A percentile compares a stretch with the other conserved stretches of the same genome.
These are phyloP conservation scores for Patella depressa DNA, from an alignment of 2,888 invertebrate species.

Conservation along the genomic window DNA sequence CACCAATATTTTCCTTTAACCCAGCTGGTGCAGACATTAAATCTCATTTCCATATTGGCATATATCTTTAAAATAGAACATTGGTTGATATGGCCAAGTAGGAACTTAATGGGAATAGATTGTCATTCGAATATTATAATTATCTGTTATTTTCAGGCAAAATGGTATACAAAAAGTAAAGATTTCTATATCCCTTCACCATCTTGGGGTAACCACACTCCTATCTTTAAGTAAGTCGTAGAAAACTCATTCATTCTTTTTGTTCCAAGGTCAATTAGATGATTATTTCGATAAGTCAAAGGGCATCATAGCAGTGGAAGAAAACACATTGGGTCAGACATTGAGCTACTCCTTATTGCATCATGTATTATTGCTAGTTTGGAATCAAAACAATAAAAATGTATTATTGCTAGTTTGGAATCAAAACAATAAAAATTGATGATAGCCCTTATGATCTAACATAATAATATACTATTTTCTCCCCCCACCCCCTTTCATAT, in stretches of 20 bases:
- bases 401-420: not conserved
- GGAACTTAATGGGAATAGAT: not conserved
- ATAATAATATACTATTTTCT: not conserved
- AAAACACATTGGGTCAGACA: too few species aligned
- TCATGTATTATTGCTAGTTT: not conserved
- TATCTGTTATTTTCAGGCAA: constrained; percentile 50
- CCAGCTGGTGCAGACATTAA: too few species aligned
- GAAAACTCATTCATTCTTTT: not conserved
- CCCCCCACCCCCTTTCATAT: not conserved
- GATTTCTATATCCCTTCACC: constrained; percentile 89
- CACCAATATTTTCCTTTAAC: too few species aligned
- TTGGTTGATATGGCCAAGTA: too few species aligned
- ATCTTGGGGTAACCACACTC: constrained; percentile 98
- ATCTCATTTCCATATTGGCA: too few species aligned
- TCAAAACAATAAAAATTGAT: not conserved
- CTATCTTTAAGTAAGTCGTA: constrained; percentile 83
- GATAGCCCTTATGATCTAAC: too few species aligned
- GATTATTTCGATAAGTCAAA: too few species aligned
- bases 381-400: too few species aligned
- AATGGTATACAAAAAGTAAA: constrained; percentile 78
- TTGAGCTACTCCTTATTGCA: too few species aligned
- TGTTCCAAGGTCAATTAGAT: not conserved
- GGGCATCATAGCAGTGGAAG: too few species aligned
- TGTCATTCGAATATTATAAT: not conserved
- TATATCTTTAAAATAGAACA: too few species aligned